Evolutionary conservation across 2,888 invertebrate genomes (phyloP), one percentile per base, ranked within the genome.

Genomic region (Eupithecia subfuscata): DNA sequence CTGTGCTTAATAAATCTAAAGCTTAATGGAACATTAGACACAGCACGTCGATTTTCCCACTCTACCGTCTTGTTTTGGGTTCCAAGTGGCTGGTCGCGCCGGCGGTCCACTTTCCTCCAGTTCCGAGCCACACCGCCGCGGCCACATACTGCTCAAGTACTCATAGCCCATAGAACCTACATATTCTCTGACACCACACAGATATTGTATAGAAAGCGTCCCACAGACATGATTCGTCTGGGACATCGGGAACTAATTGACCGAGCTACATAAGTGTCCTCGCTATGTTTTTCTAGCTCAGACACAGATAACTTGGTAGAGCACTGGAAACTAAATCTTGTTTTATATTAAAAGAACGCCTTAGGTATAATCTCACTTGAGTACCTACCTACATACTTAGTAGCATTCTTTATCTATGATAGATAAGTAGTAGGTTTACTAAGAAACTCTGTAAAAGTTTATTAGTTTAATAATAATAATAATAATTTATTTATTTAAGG

Each of bases 191-290:
- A 86, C 85, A 87, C 88, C 87, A 87, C 87, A 88, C 86, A 88
- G 22, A 22, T 89, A 90, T 88, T 89, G 87, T 25, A 89, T 91
- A 92, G 92, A 92, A 92, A 92, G 90, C 88, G 87, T 85, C 85
- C 87, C 88, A 87, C 73, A 80, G 78, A 78, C 76, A 78, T 78
- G 78, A 77, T 78, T 86, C 85, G 87, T 87, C 83, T 87, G 82
- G 85, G 85, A 87, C 84, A 74, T 85, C 84, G 79, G 86, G 84
- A 85, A 83, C 86, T 68, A 68, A 68, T 68, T 68, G 68, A 68
- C 68, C 68, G 68, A 40, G 67, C 67, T n/a, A 7, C 37, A 4
- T 37, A 40, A 40, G 68, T 40, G 67, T 60, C 16, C 69, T 71
- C 69, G 71, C 40, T 48, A 48, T 45, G 67, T 40, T 68, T n/a